Percentiles rank a stretch among this genome's conserved stretches.
These are phyloP conservation scores for Drosophila tristis DNA, from an alignment of 1,140 invertebrate species.

Conservation along the genomic window DNA sequence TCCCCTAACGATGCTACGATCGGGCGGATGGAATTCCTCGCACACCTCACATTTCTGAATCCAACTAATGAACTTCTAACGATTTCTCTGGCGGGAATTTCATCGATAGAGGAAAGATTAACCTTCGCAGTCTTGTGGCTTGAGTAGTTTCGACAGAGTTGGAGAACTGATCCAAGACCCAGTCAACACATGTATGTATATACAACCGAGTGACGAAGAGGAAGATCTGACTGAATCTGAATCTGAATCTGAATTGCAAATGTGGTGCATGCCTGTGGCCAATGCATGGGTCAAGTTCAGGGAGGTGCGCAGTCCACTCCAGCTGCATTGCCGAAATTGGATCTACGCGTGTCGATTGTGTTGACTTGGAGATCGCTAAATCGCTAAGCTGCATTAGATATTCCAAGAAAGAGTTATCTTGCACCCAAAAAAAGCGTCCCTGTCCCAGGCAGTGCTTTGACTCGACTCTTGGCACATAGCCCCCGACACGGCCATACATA, in stretches of 20 bases:
- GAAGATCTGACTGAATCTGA: neutral
- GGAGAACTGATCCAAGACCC: too few relatives aligned
- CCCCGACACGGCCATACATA: conserved; percentile 1
- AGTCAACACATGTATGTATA: too few relatives aligned
- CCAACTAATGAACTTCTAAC: conserved; percentile 51
- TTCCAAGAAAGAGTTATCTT: neutral
- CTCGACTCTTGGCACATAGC: neutral
- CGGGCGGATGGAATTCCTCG: neutral
- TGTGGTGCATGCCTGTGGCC: conserved; percentile 5
- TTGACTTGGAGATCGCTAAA: conserved; percentile 28
- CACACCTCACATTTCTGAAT: conserved; percentile 37
- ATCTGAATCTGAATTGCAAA: conserved; percentile 37
- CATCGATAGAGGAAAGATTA: conserved; percentile 64
- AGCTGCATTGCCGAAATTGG: conserved; percentile 17
- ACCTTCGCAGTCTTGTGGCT: conserved; percentile 59
- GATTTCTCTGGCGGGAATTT: conserved; percentile 50
- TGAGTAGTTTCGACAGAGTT: conserved; percentile 33
- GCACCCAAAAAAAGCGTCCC: conserved; percentile 13
- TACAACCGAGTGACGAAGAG: too few relatives aligned
- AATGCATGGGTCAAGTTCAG: conserved; percentile 36
- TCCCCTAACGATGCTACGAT: conserved; percentile 3
- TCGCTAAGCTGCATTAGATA: conserved; percentile 2
- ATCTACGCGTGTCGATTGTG: conserved; percentile 1
- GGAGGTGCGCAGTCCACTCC: neutral
- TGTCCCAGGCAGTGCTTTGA: conserved; percentile 19